A percentile compares a stretch with the other conserved stretches of the same genome.
These are phyloP conservation scores for Arctia plantaginis DNA, from an alignment of 2,888 invertebrate genomes.

Conservation along the genomic window DNA sequence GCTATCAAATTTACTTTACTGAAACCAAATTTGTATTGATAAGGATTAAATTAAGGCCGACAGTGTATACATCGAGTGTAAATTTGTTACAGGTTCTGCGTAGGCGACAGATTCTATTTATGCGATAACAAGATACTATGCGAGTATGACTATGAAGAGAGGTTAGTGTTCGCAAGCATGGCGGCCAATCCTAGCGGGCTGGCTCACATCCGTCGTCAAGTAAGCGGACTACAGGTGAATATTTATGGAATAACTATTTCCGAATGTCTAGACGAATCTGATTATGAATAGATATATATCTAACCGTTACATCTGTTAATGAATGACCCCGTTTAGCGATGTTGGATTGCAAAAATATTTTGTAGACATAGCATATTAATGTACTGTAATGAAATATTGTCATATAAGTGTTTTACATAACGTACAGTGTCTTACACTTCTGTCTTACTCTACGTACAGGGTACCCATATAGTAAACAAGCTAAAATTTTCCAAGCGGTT, in stretches of 20 bases:
- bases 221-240: conserved; percentile 89
- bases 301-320: conserved; percentile 45
- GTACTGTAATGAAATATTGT: neutral
- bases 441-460: neutral
- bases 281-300: conserved; percentile 37
- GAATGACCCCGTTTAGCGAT: conserved; percentile 60
- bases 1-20: conserved; percentile 23
- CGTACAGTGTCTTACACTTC: neutral
- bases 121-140: conserved; percentile 98
- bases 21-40: conserved; percentile 18
- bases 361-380: neutral
- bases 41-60: conserved; percentile 19
- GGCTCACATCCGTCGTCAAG: conserved; percentile 94
- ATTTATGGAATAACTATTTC: conserved; percentile 48
- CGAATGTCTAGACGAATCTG: conserved; percentile 52
- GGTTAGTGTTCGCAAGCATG: conserved; percentile 96
- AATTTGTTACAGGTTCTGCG: conserved; percentile 92
- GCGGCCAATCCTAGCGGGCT: conserved; percentile 94
- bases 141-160: conserved; percentile 97
- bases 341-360: conserved; percentile 19
- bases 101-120: conserved; percentile 96
- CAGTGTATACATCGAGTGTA: conserved; percentile 22
- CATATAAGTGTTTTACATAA: neutral
- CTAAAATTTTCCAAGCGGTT: no score
- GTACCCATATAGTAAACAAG: no score